Conservation (phyloP, 1,140 invertebrate genomes). For the Sitobion miscanthi region DNA sequence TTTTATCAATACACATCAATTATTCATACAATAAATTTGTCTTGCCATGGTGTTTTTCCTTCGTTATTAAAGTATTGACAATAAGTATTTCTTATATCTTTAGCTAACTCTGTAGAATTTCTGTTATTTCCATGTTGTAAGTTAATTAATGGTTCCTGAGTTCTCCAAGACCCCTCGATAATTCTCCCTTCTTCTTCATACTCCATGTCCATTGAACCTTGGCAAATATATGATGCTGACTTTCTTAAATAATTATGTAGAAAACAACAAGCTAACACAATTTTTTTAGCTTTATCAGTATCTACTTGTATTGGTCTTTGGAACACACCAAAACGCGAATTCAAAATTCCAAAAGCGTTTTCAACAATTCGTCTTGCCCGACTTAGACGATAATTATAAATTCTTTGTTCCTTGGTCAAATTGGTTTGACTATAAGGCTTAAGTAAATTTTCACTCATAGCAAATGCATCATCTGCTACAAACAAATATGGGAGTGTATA, state of each 20-base stretch:
- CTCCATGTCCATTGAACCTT: neutral
- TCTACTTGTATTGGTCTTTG: slow-evolving; percentile 36
- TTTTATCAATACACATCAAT: neutral
- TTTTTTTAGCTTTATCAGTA: slow-evolving; percentile 46
- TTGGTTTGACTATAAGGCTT: slow-evolving; percentile 56
- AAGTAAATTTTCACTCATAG: slow-evolving; percentile 61
- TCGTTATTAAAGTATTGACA: neutral
- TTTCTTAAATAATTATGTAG: slow-evolving; percentile 53
- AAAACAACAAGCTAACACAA: slow-evolving; percentile 55
- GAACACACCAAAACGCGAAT: slow-evolving; percentile 17
- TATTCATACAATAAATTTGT: slow-evolving; percentile 1
- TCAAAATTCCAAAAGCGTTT: slow-evolving; percentile 31
- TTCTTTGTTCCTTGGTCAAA: neutral
- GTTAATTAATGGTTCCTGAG: neutral
- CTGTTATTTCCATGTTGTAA: slow-evolving; percentile 6
- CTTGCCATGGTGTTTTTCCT: neutral
- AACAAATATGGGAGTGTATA: slow-evolving; percentile 56
- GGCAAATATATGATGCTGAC: neutral
- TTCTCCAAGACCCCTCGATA: neutral
- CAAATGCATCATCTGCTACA: slow-evolving; percentile 63
- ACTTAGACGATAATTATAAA: slow-evolving; percentile 17
- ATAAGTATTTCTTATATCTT: neutral
- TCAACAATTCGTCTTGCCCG: slow-evolving; percentile 28
- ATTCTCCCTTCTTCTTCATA: neutral
- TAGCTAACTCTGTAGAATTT: neutral